A percentile compares a stretch with the other conserved stretches of the same genome.
These are phyloP conservation scores for Coelogynopora nodosa DNA, from an alignment of 2,888 invertebrate genomes.

Conservation along the genomic window DNA sequence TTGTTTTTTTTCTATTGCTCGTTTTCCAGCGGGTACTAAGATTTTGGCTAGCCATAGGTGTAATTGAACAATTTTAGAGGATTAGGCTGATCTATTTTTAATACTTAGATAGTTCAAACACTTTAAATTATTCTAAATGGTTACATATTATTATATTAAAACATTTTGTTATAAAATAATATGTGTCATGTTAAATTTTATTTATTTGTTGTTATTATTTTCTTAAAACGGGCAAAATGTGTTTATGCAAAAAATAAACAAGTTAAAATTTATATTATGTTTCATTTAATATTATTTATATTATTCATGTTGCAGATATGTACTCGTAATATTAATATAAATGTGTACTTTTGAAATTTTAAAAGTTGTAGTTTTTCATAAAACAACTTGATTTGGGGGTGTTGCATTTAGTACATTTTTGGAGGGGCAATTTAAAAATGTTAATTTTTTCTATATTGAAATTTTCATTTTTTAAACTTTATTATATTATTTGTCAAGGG, in stretches of 20 bases:
- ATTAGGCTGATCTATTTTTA: no score
- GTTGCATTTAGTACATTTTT: neutral
- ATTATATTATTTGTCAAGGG: neutral
- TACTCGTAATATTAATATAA: neutral
- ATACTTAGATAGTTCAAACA: no score
- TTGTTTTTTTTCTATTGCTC: no score
- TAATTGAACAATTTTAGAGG: no score
- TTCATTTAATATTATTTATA: neutral
- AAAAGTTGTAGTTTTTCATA: neutral
- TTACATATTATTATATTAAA: no score
- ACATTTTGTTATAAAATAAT: no score
- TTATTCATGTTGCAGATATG: neutral
- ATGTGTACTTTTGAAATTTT: neutral
- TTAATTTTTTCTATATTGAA: neutral
- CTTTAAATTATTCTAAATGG: no score
- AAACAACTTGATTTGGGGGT: neutral
- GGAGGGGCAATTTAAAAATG: neutral
- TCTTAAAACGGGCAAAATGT: neutral
- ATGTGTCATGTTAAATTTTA: no score
- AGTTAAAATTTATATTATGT: neutral
- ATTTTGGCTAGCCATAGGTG: no score
- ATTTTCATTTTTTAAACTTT: neutral
- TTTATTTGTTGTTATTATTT: no score
- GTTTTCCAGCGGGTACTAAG: no score
- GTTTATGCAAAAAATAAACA: neutral